These are phyloP conservation scores for Cheirogaleus major DNA, from an alignment of 2,797 vertebrate genomes.

Conservation along the genomic window DNA sequence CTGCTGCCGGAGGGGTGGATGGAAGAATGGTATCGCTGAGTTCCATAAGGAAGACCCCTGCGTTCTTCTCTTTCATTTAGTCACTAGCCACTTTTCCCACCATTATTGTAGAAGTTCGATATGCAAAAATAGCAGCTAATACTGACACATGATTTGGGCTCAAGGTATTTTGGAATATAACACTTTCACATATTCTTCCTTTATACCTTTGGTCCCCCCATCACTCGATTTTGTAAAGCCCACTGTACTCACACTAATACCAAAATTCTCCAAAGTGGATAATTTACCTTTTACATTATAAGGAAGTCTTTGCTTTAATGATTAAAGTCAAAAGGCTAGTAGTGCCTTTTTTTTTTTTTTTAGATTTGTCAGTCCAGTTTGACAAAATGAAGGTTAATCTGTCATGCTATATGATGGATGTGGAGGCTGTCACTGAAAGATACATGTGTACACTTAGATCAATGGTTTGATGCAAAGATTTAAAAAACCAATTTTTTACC, in stretches of 20 bases:
- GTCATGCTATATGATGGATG: neutral
- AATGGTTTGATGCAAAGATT: neutral
- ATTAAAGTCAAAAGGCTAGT: neutral
- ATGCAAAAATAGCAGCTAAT: slow-evolving; percentile 4
- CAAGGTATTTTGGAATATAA: neutral
- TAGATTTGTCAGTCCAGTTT: slow-evolving; percentile 20
- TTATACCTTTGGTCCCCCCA: neutral
- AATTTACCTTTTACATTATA: neutral
- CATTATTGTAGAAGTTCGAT: neutral
- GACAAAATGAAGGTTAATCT: slow-evolving; percentile 3
- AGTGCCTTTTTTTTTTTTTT: neutral
- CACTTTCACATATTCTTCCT: neutral
- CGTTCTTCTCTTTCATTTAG: neutral
- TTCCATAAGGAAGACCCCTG: neutral
- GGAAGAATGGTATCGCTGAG: neutral
- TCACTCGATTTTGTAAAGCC: neutral
- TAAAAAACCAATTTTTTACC: neutral
- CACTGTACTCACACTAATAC: neutral
- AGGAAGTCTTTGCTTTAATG: neutral
- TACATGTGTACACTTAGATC: neutral
- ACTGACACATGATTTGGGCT: neutral
- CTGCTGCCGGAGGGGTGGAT: neutral
- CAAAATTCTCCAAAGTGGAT: neutral
- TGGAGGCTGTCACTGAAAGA: neutral
- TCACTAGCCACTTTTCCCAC: neutral